A percentile compares a stretch with the other conserved stretches of the same genome.
Evolutionary conservation across 1,140 invertebrate species (phyloP).

Genomic region (Papilio machaon): DNA sequence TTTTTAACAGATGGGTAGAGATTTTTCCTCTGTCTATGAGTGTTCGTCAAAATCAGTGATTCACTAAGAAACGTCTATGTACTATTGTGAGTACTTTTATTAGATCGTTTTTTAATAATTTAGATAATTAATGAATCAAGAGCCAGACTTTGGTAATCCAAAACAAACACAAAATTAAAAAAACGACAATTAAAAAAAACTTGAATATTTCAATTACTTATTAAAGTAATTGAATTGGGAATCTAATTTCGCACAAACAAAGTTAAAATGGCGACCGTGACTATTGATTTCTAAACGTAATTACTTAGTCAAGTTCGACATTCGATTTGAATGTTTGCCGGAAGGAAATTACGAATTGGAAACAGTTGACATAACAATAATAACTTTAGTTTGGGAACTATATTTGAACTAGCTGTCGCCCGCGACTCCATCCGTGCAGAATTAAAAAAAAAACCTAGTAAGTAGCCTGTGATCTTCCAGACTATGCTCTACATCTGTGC

Average conservation of each 20-base stretch:
- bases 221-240: not conserved
- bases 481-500: too few relatives aligned
- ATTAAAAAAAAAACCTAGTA: too few relatives aligned
- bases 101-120: too few relatives aligned
- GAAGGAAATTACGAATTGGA: conserved; percentile 10
- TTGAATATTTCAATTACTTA: not conserved
- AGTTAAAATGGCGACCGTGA: conserved; percentile 1
- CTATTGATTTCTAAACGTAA: conserved; percentile 18
- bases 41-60: too few relatives aligned
- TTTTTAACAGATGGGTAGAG: too few relatives aligned
- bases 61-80: too few relatives aligned
- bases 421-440: too few relatives aligned
- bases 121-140: not conserved
- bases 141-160: not conserved
- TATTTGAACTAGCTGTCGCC: not conserved
- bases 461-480: too few relatives aligned
- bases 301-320: conserved; percentile 24
- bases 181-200: not conserved
- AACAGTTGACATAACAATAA: not conserved
- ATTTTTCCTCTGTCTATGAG: too few relatives aligned
- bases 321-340: conserved; percentile 13
- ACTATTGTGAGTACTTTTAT: too few relatives aligned
- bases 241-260: not conserved
- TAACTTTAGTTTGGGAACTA: not conserved
- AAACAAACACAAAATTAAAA: too few relatives aligned